Conservation (phyloP, 1,140 invertebrate species). For the Tribolium castaneum region DNA sequence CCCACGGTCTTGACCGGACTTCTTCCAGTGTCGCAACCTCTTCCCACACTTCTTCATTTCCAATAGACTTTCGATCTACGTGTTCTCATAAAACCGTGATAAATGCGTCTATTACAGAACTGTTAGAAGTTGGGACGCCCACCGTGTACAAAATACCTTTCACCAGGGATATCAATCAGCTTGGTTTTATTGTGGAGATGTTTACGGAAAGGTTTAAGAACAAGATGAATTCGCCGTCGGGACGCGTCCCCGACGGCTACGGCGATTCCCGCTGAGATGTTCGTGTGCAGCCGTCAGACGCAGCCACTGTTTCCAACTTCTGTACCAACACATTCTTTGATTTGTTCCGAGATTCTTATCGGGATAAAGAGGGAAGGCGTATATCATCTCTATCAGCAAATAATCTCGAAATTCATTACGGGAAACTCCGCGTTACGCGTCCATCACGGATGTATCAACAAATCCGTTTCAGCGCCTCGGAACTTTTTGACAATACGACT, state of each 20-base stretch:
- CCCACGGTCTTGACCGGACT: conserved; percentile 7
- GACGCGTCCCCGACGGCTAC: conserved; percentile 20
- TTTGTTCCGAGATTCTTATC: neutral
- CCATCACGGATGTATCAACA: neutral
- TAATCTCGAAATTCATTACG: neutral
- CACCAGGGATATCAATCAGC: conserved; percentile 41
- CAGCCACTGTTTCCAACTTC: neutral
- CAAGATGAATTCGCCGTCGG: conserved; percentile 36
- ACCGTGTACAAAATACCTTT: conserved; percentile 41
- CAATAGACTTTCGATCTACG: conserved; percentile 4
- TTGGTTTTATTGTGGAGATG: conserved; percentile 29
- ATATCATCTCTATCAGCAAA: neutral
- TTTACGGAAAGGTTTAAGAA: conserved; percentile 39
- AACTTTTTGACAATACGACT: neutral
- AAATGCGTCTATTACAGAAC: conserved; percentile 40
- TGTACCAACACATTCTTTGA: neutral
- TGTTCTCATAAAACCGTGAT: conserved; percentile 35
- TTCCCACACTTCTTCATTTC: neutral
- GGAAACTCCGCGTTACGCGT: neutral
- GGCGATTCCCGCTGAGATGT: conserved; percentile 2
- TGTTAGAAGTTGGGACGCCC: conserved; percentile 18
- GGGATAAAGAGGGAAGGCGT: neutral
- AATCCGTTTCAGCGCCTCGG: neutral
- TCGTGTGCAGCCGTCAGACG: conserved; percentile 8
- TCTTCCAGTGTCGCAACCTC: conserved; percentile 22